Evolutionary conservation across 2,888 invertebrate genomes (phyloP).

Genomic region (Schizotus pectinicornis): DNA sequence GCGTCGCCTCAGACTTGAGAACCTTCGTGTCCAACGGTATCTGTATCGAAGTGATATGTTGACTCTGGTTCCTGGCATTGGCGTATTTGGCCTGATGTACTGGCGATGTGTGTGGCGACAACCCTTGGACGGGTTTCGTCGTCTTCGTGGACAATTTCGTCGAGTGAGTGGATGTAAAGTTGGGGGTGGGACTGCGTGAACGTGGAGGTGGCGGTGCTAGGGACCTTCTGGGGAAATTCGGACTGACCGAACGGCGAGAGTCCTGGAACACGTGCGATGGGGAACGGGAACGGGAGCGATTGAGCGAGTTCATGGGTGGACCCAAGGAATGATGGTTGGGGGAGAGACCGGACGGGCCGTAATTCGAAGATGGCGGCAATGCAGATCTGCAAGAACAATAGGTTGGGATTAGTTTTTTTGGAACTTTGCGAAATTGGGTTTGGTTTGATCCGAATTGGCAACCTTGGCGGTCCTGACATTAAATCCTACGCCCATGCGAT

Average conservation of each 20-base stretch:
- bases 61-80: conserved; percentile 32
- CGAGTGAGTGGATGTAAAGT: conserved; percentile 61
- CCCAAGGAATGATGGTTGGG: conserved; percentile 44
- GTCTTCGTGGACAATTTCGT: conserved; percentile 43
- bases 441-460: too few species aligned
- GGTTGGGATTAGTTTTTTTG: too few species aligned
- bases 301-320: conserved; percentile 57
- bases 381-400: conserved; percentile 3
- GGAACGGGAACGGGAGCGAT: conserved; percentile 54
- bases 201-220: conserved; percentile 50
- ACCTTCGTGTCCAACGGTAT: conserved; percentile 53
- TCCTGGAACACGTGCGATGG: conserved; percentile 46
- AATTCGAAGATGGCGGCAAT: not conserved
- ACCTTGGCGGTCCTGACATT: too few species aligned
- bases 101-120: conserved; percentile 36
- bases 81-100: conserved; percentile 26
- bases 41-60: conserved; percentile 63
- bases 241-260: conserved; percentile 51
- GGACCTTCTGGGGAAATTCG: conserved; percentile 48
- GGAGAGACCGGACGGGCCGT: not conserved
- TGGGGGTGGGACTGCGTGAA: conserved; percentile 62
- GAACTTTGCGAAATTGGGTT: too few species aligned
- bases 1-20: conserved; percentile 58
- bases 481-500: too few species aligned
- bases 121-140: conserved; percentile 16